phyloP scores from a whole-genome alignment of 2,888 invertebrate genomes.

The Tillus elongatus region DNA sequence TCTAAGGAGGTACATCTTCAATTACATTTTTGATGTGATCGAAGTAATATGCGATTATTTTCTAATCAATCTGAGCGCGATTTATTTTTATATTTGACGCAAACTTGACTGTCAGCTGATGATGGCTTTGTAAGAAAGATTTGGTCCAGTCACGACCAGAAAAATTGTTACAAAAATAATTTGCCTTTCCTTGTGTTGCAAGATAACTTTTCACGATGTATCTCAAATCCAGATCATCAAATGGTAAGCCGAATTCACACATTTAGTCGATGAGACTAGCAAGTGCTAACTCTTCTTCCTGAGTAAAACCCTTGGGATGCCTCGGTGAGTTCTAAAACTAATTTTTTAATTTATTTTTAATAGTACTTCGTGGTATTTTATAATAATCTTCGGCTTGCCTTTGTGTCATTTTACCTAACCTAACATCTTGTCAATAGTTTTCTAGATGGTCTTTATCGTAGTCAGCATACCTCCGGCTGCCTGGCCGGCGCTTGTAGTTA shows the following conservation, averaged over 20 bases:
- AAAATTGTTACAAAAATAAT: slow-evolving; percentile 2
- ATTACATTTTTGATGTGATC: neutral
- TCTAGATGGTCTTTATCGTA: slow-evolving; percentile 3
- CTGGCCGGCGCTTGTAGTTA: slow-evolving; percentile 6
- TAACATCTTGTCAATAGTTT: slow-evolving; percentile 1
- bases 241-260: slow-evolving; percentile 6
- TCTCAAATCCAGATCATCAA: slow-evolving; percentile 6
- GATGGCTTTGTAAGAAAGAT: slow-evolving; percentile 6
- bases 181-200: neutral
- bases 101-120: slow-evolving; percentile 3
- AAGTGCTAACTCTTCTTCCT: slow-evolving; percentile 1
- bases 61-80: slow-evolving; percentile 5
- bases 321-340: slow-evolving; percentile 1
- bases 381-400: neutral
- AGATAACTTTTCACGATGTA: slow-evolving; percentile 2
- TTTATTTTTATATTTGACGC: slow-evolving; percentile 9
- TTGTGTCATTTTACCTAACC: slow-evolving; percentile 6
- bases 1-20: slow-evolving; percentile 4
- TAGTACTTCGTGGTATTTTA: slow-evolving; percentile 5
- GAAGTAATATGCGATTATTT: slow-evolving; percentile 2
- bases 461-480: slow-evolving; percentile 3
- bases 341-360: slow-evolving; percentile 7
- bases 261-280: slow-evolving; percentile 4
- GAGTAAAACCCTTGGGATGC: neutral
- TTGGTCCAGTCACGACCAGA: slow-evolving; percentile 7